Evolutionary conservation across 2,888 invertebrate genomes (phyloP), one percentile per base, ranked within the genome.

Genomic region (Tubulanus polymorphus): DNA sequence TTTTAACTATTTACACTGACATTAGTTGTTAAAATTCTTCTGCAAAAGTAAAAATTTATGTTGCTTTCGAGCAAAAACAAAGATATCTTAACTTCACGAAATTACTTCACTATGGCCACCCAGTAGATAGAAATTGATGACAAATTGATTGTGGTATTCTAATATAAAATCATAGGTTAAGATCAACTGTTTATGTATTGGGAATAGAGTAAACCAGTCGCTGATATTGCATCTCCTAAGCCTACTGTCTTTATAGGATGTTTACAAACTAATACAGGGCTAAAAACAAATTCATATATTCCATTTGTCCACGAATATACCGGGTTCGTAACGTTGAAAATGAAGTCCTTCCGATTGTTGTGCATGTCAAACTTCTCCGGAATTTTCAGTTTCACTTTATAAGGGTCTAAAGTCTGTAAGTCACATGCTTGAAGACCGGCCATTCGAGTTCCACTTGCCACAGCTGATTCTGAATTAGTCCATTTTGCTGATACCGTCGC

Each of bases 221-320:
- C 72, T 15, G 80, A 79, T 48, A 81, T 80, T 20, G 81, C 76
- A 64, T 81, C 81, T 20, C 81, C 81, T n/a, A 81, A 62, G 37
- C 81, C 81, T 10, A 81, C 80, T 10, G 81, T 81, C 63, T 79
- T 80, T 35, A 73, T 60, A 1, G 81, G 81, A 28, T 76, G 63
- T 57, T 73, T 75, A 64, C 81, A 81, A 18, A 81, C 81, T 37
- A 81, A 69, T 5, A 80, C 80, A 2, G 81, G 81, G 51, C 80
- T 81, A 60, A 80, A 79, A 30, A 74, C 74, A 69, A 81, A 81
- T 25, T 79, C 62, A 50, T 73, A 66, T 25, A 75, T 79, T 48
- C 72, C 72, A 20, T 72, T 68, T 61, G 74, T 66, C 78, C 79
- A 81, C 2, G 74, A 71, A 2, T 74, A 67, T n/a, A 80, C 73